These are phyloP conservation scores for Hyla sarda DNA, from an alignment of 2,113 vertebrate species.

Conservation along the genomic window DNA sequence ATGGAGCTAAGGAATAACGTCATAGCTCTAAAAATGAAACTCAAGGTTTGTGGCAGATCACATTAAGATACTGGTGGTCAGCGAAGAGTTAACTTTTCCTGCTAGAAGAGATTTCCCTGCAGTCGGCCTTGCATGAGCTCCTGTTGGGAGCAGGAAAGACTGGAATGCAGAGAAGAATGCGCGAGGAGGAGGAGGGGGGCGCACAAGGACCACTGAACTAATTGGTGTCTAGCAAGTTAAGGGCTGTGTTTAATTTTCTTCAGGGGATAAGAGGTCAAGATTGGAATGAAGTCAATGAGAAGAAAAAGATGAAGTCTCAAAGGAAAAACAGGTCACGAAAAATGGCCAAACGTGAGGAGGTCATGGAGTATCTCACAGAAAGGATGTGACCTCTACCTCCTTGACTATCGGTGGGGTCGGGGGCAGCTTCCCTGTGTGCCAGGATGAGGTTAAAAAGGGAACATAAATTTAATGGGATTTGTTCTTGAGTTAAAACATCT, in stretches of 20 bases:
- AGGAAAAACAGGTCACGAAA: conserved; percentile 70
- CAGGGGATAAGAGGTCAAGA: conserved; percentile 78
- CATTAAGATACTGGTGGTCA: conserved; percentile 7
- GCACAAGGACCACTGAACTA: conserved; percentile 75
- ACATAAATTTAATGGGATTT: background rate
- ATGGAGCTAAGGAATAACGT: background rate
- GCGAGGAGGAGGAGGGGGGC: conserved; percentile 62
- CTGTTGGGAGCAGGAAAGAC: conserved; percentile 58
- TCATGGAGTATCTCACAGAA: conserved; percentile 75
- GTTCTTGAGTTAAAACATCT: background rate
- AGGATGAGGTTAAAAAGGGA: background rate
- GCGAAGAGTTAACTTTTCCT: conserved; percentile 63
- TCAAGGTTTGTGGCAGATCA: background rate
- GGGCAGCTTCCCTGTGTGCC: conserved; percentile 4
- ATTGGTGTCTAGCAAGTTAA: conserved; percentile 74
- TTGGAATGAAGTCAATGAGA: conserved; percentile 81
- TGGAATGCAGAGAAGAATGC: conserved; percentile 70
- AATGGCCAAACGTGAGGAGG: conserved; percentile 73
- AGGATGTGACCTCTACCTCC: conserved; percentile 76
- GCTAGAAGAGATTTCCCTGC: conserved; percentile 62
- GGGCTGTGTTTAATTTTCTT: conserved; percentile 79
- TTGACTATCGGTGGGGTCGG: background rate
- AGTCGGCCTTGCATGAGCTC: conserved; percentile 46
- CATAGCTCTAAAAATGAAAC: too few species aligned
- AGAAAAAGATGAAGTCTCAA: conserved; percentile 67